Evolutionary conservation across 2,113 vertebrate genomes (phyloP).

Genomic region (Neotoma lepida): DNA sequence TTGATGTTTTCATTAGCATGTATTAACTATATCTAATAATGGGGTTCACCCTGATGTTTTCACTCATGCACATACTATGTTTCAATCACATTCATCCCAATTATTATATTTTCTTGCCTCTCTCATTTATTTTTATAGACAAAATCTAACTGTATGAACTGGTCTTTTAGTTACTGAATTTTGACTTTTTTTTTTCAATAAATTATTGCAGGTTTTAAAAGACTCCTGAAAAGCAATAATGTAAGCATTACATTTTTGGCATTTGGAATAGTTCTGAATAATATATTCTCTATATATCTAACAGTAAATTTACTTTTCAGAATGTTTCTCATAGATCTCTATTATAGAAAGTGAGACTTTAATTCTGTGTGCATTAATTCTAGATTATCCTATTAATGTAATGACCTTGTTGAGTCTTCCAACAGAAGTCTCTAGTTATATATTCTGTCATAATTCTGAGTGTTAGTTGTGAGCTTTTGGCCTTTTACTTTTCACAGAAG

Average conservation of each 20-base stretch:
- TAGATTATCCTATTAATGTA: slow-evolving; percentile 55
- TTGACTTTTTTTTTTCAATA: background rate
- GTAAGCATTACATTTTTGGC: slow-evolving; percentile 25
- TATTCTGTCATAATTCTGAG: slow-evolving; percentile 46
- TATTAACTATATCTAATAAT: background rate
- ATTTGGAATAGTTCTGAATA: slow-evolving; percentile 22
- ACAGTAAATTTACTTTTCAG: slow-evolving; percentile 37
- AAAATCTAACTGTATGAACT: slow-evolving; percentile 26
- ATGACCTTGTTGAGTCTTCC: slow-evolving; percentile 17
- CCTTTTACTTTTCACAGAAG: background rate
- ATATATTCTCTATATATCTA: background rate
- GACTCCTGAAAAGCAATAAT: slow-evolving; percentile 35
- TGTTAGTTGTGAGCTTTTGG: slow-evolving; percentile 33
- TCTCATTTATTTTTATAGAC: background rate
- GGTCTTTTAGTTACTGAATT: slow-evolving; percentile 39
- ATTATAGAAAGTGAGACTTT: slow-evolving; percentile 56
- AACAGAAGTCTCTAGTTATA: slow-evolving; percentile 2
- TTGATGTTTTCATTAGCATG: background rate
- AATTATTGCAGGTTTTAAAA: slow-evolving; percentile 29
- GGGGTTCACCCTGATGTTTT: background rate
- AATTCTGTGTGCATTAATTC: slow-evolving; percentile 42
- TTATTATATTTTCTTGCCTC: background rate
- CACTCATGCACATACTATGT: background rate
- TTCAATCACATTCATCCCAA: background rate
- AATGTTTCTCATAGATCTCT: background rate